A percentile compares a stretch with the other conserved stretches of the same genome.
Evolutionary conservation across 2,888 invertebrate species (phyloP).

Genomic region (Micoletzkya japonica): DNA sequence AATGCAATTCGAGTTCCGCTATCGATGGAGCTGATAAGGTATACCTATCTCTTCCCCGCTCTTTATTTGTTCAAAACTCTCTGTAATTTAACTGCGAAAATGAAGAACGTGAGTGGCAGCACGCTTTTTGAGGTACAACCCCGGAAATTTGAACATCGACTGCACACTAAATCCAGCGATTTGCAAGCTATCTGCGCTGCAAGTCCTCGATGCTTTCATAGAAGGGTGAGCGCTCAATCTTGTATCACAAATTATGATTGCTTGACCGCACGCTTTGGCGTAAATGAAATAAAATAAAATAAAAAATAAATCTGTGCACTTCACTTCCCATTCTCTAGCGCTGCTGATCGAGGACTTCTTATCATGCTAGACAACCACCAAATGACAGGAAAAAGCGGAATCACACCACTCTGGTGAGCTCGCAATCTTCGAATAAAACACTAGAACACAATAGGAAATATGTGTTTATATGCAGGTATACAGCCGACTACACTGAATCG

Average conservation of each 20-base stretch:
- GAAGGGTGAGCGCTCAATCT: not conserved
- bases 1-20: no score
- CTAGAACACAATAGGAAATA: not conserved
- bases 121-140: not conserved
- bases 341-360: not conserved
- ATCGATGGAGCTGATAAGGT: no score
- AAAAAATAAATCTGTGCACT: no score
- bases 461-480: not conserved
- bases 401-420: not conserved
- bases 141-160: not conserved
- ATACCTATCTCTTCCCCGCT: not conserved
- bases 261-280: no score
- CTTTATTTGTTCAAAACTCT: not conserved
- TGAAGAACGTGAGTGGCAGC: not conserved
- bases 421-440: not conserved
- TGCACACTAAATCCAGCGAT: not conserved
- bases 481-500: not conserved
- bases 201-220: not conserved
- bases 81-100: not conserved
- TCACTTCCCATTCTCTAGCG: no score
- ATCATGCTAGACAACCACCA: constrained; percentile 5
- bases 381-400: not conserved
- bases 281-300: no score
- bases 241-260: no score
- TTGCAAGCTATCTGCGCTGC: not conserved